Conservation (phyloP, 2,888 invertebrate genomes). For the Biston stratarius region DNA sequence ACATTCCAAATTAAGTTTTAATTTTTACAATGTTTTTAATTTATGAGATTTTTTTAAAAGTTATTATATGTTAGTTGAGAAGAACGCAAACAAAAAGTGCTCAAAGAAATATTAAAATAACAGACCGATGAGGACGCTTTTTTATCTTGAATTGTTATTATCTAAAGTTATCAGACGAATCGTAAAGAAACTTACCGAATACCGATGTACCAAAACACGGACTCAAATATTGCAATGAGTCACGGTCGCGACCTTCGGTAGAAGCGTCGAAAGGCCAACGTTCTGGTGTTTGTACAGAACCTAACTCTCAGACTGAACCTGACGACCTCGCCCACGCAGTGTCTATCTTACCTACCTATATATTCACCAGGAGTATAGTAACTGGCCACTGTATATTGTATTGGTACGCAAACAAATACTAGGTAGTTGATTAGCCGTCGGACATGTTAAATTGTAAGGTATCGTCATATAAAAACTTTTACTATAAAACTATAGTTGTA, state of each 20-base stretch:
- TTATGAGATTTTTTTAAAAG: too few species aligned
- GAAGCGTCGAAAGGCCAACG: slow-evolving; percentile 68
- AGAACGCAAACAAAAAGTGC: too few species aligned
- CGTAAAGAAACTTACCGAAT: slow-evolving; percentile 12
- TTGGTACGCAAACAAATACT: not conserved
- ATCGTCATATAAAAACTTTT: too few species aligned
- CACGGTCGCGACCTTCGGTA: slow-evolving; percentile 59
- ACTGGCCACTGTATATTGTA: slow-evolving; percentile 14
- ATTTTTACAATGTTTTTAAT: too few species aligned
- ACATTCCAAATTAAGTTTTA: too few species aligned
- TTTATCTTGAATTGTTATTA: too few species aligned
- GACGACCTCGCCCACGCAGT: slow-evolving; percentile 60
- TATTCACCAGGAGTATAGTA: slow-evolving; percentile 35
- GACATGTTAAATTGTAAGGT: too few species aligned
- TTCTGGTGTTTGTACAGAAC: slow-evolving; percentile 61
- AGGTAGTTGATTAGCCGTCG: not conserved
- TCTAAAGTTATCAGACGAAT: not conserved
- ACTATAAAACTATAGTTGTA: too few species aligned
- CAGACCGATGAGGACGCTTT: too few species aligned
- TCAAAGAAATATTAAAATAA: too few species aligned
- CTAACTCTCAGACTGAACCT: slow-evolving; percentile 55
- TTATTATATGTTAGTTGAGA: too few species aligned
- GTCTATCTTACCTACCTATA: slow-evolving; percentile 14
- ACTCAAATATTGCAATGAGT: slow-evolving; percentile 45
- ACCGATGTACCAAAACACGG: slow-evolving; percentile 16